These are phyloP conservation scores for Elephantulus edwardii DNA, from an alignment of 2,113 vertebrate species.

Conservation along the genomic window DNA sequence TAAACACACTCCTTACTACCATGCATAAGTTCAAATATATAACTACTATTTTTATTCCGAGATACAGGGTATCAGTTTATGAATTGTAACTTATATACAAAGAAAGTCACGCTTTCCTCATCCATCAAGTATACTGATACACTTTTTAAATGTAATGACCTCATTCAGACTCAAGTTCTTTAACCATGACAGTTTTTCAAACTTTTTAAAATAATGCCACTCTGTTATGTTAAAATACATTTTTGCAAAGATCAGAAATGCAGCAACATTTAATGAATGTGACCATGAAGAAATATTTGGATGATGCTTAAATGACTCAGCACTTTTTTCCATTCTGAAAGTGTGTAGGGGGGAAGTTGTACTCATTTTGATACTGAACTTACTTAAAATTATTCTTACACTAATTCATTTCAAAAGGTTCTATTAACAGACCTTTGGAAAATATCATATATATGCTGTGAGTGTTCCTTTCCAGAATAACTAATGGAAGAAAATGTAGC, in stretches of 20 bases:
- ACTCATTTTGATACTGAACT: constrained; percentile 70
- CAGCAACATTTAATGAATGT: constrained; percentile 71
- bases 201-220: constrained; percentile 76
- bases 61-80: constrained; percentile 70
- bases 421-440: constrained; percentile 78
- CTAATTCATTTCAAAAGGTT: constrained; percentile 72
- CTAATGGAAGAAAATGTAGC: constrained; percentile 71
- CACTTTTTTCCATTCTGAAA: constrained; percentile 62
- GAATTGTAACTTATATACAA: constrained; percentile 73
- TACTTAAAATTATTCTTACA: constrained; percentile 71
- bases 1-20: constrained; percentile 74
- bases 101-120: constrained; percentile 63
- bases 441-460: constrained; percentile 72
- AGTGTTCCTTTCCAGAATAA: constrained; percentile 60
- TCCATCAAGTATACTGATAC: constrained; percentile 62
- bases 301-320: constrained; percentile 74
- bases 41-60: constrained; percentile 73
- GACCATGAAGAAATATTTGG: constrained; percentile 78
- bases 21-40: constrained; percentile 78
- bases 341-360: constrained; percentile 60
- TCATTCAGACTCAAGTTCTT: constrained; percentile 67
- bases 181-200: constrained; percentile 68
- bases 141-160: constrained; percentile 72
- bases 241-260: constrained; percentile 76
- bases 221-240: constrained; percentile 76